Conservation (phyloP, 2,797 vertebrate genomes). For the Sebastes hubbsi region DNA sequence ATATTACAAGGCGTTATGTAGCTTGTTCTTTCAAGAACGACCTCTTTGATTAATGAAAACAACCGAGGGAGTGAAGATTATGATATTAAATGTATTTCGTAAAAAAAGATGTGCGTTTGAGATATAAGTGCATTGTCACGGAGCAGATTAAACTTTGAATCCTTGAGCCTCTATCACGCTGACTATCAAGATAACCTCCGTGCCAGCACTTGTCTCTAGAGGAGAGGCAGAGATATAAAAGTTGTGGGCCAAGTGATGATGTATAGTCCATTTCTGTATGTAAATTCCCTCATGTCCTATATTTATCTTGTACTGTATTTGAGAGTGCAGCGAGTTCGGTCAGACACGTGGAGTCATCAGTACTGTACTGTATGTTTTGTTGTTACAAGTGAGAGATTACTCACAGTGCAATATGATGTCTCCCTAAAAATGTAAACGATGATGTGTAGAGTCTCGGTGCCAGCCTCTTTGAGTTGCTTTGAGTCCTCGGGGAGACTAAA, state of each 20-base stretch:
- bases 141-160: background rate
- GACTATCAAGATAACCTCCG: conserved; percentile 22
- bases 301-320: conserved; percentile 58
- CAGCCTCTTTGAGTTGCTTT: conserved; percentile 33
- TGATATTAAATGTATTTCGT: conserved; percentile 4
- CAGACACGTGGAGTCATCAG: background rate
- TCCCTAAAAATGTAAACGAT: conserved; percentile 42
- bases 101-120: conserved; percentile 4
- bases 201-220: conserved; percentile 15
- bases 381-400: conserved; percentile 28
- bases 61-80: conserved; percentile 7
- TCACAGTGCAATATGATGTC: conserved; percentile 46
- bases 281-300: conserved; percentile 23
- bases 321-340: conserved; percentile 11
- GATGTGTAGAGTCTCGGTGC: conserved; percentile 27
- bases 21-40: conserved; percentile 32
- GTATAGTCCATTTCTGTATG: conserved; percentile 34
- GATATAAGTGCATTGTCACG: conserved; percentile 8
- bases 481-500: conserved; percentile 18
- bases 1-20: conserved; percentile 27
- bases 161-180: background rate
- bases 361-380: conserved; percentile 5
- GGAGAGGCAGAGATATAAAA: background rate
- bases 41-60: conserved; percentile 18
- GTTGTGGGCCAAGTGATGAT: conserved; percentile 9